A percentile compares a stretch with the other conserved stretches of the same genome.
phyloP scores from a whole-genome alignment of 2,888 invertebrate genomes.

The Sinhomidia bicolor region DNA sequence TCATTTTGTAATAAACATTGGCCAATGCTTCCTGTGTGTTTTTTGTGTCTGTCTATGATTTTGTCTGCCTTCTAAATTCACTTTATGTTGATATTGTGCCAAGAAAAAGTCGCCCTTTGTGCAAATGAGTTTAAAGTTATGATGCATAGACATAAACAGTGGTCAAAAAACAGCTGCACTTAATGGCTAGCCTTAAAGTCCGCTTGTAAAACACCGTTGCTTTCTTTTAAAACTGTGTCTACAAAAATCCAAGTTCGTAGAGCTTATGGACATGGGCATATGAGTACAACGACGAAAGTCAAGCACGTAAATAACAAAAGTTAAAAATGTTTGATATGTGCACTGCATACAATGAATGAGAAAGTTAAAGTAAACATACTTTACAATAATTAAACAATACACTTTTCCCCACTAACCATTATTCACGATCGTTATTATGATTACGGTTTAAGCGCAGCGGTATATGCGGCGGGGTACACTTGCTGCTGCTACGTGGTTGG shows the following conservation, averaged over 20 bases:
- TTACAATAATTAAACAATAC: conserved; percentile 56
- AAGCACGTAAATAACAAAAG: no score
- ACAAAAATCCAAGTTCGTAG: no score
- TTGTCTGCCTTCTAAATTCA: no score
- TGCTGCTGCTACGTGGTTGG: background rate
- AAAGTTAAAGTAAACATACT: conserved; percentile 32
- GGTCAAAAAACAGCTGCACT: conserved; percentile 11
- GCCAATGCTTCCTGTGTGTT: no score
- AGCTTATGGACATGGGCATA: background rate
- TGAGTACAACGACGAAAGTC: background rate
- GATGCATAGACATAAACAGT: background rate
- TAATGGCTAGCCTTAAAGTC: background rate
- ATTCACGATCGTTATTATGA: conserved; percentile 10
- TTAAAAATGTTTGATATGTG: no score
- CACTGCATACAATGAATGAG: no score
- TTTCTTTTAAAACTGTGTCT: background rate
- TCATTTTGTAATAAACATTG: no score
- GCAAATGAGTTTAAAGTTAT: conserved; percentile 28
- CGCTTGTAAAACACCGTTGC: background rate
- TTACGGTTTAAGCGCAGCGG: conserved; percentile 45
- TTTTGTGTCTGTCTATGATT: no score
- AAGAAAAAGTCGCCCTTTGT: background rate
- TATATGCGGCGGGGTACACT: conserved; percentile 22
- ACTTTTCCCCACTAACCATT: conserved; percentile 21
- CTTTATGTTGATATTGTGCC: no score